These are phyloP conservation scores for Trissolcus japonicus DNA, from an alignment of 2,888 invertebrate genomes.

Conservation along the genomic window DNA sequence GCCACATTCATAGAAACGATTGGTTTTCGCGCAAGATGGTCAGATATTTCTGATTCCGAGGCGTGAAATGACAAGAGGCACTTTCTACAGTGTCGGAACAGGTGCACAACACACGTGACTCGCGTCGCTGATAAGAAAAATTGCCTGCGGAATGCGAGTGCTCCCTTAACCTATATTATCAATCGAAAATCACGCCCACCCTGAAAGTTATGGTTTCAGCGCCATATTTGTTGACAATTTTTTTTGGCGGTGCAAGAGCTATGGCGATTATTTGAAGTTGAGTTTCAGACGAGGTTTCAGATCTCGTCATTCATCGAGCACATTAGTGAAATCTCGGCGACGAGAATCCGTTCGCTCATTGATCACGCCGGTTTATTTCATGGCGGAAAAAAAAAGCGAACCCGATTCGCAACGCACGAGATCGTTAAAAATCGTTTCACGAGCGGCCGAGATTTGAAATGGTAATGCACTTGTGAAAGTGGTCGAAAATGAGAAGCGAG, in stretches of 20 bases:
- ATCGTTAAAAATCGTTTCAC: constrained; percentile 5
- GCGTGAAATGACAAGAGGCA: constrained; percentile 55
- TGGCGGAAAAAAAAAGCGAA: background rate
- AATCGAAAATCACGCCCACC: too few species aligned
- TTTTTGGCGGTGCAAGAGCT: too few species aligned
- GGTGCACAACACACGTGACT: constrained; percentile 60
- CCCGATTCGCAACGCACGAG: constrained; percentile 10
- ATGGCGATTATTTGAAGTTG: too few species aligned
- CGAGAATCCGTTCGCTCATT: too few species aligned
- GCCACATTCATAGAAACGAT: constrained; percentile 44
- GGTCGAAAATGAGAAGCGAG: constrained; percentile 25
- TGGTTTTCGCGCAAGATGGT: constrained; percentile 33
- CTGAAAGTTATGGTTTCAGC: too few species aligned
- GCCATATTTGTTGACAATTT: too few species aligned
- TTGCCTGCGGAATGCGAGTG: constrained; percentile 62
- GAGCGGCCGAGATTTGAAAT: constrained; percentile 22
- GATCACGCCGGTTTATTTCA: too few species aligned
- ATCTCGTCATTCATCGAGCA: too few species aligned
- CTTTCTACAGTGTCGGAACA: constrained; percentile 69
- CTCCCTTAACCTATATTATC: constrained; percentile 65
- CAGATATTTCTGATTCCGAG: constrained; percentile 41
- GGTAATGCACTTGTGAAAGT: constrained; percentile 36
- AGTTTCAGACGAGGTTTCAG: too few species aligned
- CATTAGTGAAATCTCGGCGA: too few species aligned
- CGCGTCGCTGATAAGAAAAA: constrained; percentile 62